Conservation (phyloP, 2,113 vertebrate genomes). For the Calyptomena viridis region DNA sequence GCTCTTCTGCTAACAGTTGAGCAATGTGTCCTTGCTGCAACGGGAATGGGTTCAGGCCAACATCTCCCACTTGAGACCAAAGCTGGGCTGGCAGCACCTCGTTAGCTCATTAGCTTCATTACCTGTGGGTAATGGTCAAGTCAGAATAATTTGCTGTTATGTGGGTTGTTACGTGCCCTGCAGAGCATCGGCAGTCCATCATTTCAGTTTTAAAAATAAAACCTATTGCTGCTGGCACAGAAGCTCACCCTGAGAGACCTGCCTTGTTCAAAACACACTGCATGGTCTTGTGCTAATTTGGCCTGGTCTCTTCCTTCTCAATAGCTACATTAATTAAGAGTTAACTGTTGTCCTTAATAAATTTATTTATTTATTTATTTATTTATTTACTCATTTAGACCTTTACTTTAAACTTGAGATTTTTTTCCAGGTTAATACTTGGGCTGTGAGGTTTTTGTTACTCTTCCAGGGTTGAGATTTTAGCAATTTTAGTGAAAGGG, state of each 20-base stretch:
- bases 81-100: neutral
- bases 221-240: neutral
- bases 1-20: neutral
- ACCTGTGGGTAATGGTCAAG: constrained; percentile 31
- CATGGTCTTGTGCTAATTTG: fast-evolving
- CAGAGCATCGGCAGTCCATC: neutral
- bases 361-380: neutral
- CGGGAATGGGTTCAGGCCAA: neutral
- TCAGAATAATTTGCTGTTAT: constrained; percentile 49
- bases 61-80: neutral
- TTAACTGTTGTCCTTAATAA: fast-evolving
- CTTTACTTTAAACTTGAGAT: neutral
- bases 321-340: neutral
- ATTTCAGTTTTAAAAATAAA: neutral
- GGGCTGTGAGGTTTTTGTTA: neutral
- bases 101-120: constrained; percentile 6
- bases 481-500: neutral
- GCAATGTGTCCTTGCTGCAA: neutral
- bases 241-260: neutral
- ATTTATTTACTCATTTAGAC: neutral
- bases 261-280: neutral
- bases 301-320: neutral
- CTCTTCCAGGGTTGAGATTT: neutral
- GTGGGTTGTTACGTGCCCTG: constrained; percentile 27
- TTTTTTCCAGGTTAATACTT: neutral